These are phyloP conservation scores for Ostrea denselamellosa DNA, from an alignment of 1,140 invertebrate genomes.

Conservation along the genomic window DNA sequence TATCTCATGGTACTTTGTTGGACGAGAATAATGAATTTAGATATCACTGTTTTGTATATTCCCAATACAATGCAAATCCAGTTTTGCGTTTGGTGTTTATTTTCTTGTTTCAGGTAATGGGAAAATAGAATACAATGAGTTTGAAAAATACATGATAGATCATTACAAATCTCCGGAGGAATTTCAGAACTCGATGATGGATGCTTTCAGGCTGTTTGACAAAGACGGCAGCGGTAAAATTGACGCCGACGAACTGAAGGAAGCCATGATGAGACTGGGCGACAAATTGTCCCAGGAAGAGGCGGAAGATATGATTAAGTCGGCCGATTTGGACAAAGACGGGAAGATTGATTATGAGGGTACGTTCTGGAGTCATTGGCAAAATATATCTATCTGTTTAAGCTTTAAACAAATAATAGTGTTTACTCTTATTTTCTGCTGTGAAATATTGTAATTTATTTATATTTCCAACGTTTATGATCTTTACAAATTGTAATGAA, in stretches of 20 bases:
- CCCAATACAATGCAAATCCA: background rate
- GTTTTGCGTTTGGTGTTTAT: background rate
- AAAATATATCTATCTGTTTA: too few species aligned
- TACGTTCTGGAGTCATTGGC: background rate
- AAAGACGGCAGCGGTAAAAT: conserved; percentile 95
- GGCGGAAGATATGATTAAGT: conserved; percentile 91
- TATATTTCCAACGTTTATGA: too few species aligned
- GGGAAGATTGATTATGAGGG: conserved; percentile 68
- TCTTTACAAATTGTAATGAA: too few species aligned
- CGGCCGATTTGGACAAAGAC: conserved; percentile 93
- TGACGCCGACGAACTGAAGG: conserved; percentile 56
- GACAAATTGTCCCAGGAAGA: conserved; percentile 46
- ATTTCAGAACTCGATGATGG: conserved; percentile 88
- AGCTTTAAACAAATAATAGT: too few species aligned
- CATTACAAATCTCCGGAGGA: conserved; percentile 38
- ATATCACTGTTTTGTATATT: too few species aligned
- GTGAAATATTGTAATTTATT: too few species aligned
- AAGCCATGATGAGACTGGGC: conserved; percentile 50
- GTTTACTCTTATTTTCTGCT: too few species aligned
- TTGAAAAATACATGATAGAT: conserved; percentile 53
- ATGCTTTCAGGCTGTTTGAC: conserved; percentile 98
- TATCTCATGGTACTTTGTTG: too few species aligned
- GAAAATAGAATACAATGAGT: conserved; percentile 62
- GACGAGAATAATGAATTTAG: too few species aligned
- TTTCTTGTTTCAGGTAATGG: conserved; percentile 59